phyloP scores from a whole-genome alignment of 1,140 invertebrate genomes.

The Xylocopa sonorina region DNA sequence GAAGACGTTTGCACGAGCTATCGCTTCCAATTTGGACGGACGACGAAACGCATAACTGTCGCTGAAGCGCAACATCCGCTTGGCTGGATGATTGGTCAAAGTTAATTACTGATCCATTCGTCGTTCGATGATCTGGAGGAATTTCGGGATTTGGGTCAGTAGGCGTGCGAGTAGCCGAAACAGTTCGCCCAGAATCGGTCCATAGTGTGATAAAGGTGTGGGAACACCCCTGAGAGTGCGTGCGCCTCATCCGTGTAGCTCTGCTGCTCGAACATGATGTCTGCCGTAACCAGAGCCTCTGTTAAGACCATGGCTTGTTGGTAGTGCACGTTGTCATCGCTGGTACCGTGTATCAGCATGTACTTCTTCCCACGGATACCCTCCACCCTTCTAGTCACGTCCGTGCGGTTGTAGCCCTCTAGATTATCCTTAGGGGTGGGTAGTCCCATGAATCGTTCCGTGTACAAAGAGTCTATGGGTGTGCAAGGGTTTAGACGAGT shows the following conservation, averaged over 20 bases:
- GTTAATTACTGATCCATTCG: too few species aligned
- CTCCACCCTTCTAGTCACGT: slow-evolving; percentile 81
- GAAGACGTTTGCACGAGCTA: too few species aligned
- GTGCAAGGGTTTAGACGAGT: too few species aligned
- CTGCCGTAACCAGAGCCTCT: slow-evolving; percentile 83
- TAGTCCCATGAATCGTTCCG: slow-evolving; percentile 87
- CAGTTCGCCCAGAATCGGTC: slow-evolving; percentile 84
- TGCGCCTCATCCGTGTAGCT: slow-evolving; percentile 87
- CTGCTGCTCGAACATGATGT: slow-evolving; percentile 84
- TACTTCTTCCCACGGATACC: slow-evolving; percentile 84
- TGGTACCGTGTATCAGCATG: slow-evolving; percentile 85
- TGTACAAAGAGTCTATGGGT: slow-evolving; percentile 85
- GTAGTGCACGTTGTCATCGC: slow-evolving; percentile 87
- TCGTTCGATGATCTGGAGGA: neutral
- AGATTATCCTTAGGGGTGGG: slow-evolving; percentile 84
- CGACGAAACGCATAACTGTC: neutral
- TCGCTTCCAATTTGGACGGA: neutral
- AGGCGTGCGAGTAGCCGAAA: slow-evolving; percentile 68
- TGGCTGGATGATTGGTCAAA: neutral
- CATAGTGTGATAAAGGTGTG: slow-evolving; percentile 85
- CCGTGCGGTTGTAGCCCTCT: slow-evolving; percentile 82
- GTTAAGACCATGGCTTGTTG: slow-evolving; percentile 86
- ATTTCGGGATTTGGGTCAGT: slow-evolving; percentile 20
- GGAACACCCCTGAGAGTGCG: slow-evolving; percentile 79
- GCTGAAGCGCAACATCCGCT: neutral